Base-by-base conservation (phyloP, 2,797 vertebrate genomes). In the Danio kyathit region DNA sequence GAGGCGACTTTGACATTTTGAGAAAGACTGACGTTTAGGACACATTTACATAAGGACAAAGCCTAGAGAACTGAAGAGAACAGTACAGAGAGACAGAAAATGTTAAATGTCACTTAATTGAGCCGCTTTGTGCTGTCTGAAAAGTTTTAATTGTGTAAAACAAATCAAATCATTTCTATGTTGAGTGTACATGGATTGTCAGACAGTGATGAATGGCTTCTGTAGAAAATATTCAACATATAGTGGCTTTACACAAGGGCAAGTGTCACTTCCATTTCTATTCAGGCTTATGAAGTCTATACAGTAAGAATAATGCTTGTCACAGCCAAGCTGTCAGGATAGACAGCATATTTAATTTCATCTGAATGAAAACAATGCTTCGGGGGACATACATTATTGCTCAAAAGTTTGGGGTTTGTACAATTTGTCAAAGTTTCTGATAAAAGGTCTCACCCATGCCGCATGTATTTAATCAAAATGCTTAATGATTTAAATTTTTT, bases 21-120 rank as follows among this genome's bases (percentile, higher is more conserved):
- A 83, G 70, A 78, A 77, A 89, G 84, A 89, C 86, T 86, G 85
- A 83, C 80, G 86, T 84, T 84, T 76, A 49, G 74, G 74, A 81
- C 83, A 79, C 82, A 88, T 88, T 88, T 86, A 87, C 87, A 89
- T 89, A 83, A 89, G 85, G 85, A 89, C 87, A 90, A 88, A 87
- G 87, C 84, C 87, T 49, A 44, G n/a, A 76, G 75, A 60, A 67
- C 65, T 54, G 40, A 79, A 84, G 48, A 48, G 65, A 40, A 80
- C 21, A 75, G 81, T 67, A 81, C 74, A 87, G 81, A 83, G 74
- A 66, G 76, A 38, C 61, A 71, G 80, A 78, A 80, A 88, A 85
- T 85, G 88, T 88, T 86, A 86, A 70, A 80, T 83, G 82, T 76
- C 85, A 69, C 86, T 70, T 88, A 79, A 86, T 80, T 85, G 76